These are phyloP conservation scores for Pseudopipra pipra DNA, from an alignment of 2,113 vertebrate genomes.

Conservation along the genomic window DNA sequence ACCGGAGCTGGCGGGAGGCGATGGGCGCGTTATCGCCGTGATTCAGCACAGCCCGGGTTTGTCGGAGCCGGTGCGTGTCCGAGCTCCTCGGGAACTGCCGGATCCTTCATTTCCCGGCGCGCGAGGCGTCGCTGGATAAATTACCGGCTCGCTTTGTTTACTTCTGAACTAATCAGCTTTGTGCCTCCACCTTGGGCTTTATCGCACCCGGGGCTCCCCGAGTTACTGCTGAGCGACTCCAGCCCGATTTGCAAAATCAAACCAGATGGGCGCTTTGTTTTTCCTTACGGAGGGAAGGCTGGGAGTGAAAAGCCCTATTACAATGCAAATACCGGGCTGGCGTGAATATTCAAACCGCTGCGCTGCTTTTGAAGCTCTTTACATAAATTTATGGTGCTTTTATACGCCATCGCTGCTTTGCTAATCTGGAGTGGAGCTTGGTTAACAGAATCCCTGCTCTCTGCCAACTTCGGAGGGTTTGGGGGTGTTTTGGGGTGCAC, in stretches of 20 bases:
- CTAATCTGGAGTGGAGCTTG: not conserved
- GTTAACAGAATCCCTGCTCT: not conserved
- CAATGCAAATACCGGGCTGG: slow-evolving; percentile 51
- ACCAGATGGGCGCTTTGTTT: slow-evolving; percentile 52
- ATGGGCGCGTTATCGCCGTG: not conserved
- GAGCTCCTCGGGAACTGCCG: not conserved
- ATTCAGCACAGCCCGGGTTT: not conserved
- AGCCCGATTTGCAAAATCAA: not conserved
- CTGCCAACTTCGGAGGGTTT: not conserved
- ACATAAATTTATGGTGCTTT: slow-evolving; percentile 8
- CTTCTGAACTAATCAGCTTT: not conserved
- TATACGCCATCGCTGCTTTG: not conserved
- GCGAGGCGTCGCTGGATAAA: not conserved
- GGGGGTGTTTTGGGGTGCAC: not conserved
- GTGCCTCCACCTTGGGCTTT: not conserved
- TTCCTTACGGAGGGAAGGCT: not conserved
- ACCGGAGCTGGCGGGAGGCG: not conserved
- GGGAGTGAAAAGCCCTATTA: slow-evolving; percentile 36
- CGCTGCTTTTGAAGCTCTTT: not conserved
- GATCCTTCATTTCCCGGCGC: not conserved
- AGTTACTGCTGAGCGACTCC: not conserved
- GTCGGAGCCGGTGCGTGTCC: not conserved
- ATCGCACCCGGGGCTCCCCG: not conserved
- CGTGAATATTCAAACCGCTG: slow-evolving; percentile 44
- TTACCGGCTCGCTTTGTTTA: slow-evolving; percentile 24